Percentiles rank a stretch among this genome's conserved stretches.
phyloP scores from a whole-genome alignment of 2,797 vertebrate genomes.

The Thaleichthys pacificus region DNA sequence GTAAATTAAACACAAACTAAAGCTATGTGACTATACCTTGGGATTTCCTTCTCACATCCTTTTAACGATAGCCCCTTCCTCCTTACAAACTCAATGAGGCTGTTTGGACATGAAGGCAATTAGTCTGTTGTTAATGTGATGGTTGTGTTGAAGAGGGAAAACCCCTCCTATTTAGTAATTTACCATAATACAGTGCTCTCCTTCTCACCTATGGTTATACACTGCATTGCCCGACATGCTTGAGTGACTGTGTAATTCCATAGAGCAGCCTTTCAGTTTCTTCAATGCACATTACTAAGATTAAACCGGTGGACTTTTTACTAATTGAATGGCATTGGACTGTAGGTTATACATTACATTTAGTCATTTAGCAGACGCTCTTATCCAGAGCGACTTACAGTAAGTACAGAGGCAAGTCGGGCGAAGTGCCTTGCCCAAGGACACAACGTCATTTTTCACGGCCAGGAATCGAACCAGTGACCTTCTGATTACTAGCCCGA shows the following conservation, averaged over 20 bases:
- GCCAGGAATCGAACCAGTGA: too few species aligned
- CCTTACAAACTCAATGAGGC: neutral
- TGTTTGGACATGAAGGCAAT: neutral
- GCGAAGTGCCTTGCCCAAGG: too few species aligned
- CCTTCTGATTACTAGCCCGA: too few species aligned
- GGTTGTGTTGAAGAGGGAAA: too few species aligned
- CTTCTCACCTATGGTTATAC: neutral
- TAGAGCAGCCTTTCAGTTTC: neutral
- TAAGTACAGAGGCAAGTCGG: too few species aligned
- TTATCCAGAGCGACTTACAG: too few species aligned
- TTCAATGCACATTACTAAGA: neutral
- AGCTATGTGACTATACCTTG: neutral
- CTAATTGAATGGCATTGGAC: neutral
- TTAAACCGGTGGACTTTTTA: neutral
- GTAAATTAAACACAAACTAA: neutral
- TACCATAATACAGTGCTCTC: neutral
- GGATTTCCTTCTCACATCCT: neutral
- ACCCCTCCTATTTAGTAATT: too few species aligned
- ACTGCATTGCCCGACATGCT: neutral
- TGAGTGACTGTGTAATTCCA: neutral
- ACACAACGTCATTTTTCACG: too few species aligned
- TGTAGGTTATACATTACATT: constrained; percentile 19
- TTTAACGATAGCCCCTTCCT: neutral
- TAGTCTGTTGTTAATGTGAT: neutral
- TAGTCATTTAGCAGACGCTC: too few species aligned